These are phyloP conservation scores for Pherbina coryleti DNA, from an alignment of 2,888 invertebrate species.

Conservation along the genomic window DNA sequence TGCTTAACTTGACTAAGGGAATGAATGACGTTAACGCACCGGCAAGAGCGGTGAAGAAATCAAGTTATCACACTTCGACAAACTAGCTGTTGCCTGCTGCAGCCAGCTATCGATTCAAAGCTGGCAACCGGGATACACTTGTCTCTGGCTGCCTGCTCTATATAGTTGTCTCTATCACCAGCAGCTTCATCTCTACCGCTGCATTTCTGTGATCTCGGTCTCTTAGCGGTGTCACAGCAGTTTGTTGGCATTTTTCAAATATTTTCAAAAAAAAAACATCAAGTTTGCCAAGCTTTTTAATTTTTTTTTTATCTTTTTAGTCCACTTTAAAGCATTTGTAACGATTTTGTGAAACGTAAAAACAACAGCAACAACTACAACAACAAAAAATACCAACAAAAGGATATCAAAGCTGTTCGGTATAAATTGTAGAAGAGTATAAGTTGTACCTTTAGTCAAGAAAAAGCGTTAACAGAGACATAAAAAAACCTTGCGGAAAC, in stretches of 20 bases:
- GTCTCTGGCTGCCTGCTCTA: no score
- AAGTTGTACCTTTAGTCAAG: background rate
- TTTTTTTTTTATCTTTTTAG: background rate
- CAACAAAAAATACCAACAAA: background rate
- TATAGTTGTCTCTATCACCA: background rate
- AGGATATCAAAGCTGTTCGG: background rate
- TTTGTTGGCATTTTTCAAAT: slow-evolving; percentile 11
- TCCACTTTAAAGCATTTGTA: background rate
- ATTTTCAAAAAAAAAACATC: slow-evolving; percentile 9
- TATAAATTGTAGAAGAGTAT: no score
- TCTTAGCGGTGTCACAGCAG: slow-evolving; percentile 5
- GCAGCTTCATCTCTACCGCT: no score
- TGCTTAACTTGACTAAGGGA: background rate
- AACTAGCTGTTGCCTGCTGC: slow-evolving; percentile 7
- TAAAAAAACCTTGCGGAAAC: background rate
- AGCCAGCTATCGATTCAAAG: background rate
- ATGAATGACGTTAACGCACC: background rate
- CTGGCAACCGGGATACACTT: no score
- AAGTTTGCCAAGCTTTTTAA: background rate
- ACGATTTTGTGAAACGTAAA: background rate
- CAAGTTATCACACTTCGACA: slow-evolving; percentile 25
- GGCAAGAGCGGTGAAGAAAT: background rate
- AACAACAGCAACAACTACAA: background rate
- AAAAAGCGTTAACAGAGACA: no score
- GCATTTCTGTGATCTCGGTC: no score